Evolutionary conservation across 2,888 invertebrate genomes (phyloP).

Genomic region (Thereva nobilitata): DNA sequence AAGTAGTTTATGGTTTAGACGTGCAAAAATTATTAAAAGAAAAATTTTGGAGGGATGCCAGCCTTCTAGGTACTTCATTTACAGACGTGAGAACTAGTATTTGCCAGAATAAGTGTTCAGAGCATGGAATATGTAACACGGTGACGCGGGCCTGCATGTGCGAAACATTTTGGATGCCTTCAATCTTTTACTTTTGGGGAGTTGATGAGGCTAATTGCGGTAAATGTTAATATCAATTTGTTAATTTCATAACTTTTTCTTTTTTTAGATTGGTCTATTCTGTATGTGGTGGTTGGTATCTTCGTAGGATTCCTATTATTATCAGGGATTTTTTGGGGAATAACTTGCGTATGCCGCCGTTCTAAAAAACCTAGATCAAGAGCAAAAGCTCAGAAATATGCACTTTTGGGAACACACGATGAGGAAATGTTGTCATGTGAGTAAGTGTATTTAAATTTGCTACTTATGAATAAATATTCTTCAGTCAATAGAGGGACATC

Average conservation of each 20-base stretch:
- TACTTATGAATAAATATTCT: slow-evolving; percentile 1
- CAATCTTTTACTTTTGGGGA: slow-evolving; percentile 68
- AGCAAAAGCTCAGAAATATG: slow-evolving; percentile 69
- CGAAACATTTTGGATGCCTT: slow-evolving; percentile 97
- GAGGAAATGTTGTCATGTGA: slow-evolving; percentile 62
- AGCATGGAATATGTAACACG: slow-evolving; percentile 87
- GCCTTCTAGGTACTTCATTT: slow-evolving; percentile 71
- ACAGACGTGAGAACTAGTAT: slow-evolving; percentile 79
- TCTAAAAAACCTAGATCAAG: slow-evolving; percentile 60
- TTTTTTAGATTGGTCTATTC: slow-evolving; percentile 84
- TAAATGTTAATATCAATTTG: slow-evolving; percentile 53
- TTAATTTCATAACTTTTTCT: slow-evolving; percentile 34
- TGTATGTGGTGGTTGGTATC: slow-evolving; percentile 83
- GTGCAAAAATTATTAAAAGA: slow-evolving; percentile 70
- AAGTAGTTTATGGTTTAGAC: slow-evolving; percentile 63
- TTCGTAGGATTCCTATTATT: slow-evolving; percentile 65
- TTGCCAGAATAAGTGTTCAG: slow-evolving; percentile 92
- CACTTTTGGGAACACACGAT: slow-evolving; percentile 70
- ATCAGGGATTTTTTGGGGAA: slow-evolving; percentile 67
- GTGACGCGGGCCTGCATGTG: slow-evolving; percentile 83
- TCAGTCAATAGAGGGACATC: slow-evolving; percentile 59
- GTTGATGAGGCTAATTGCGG: slow-evolving; percentile 80
- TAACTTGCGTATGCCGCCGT: slow-evolving; percentile 66
- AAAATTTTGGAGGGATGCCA: slow-evolving; percentile 71
- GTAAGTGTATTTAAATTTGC: slow-evolving; percentile 28